phyloP scores from a whole-genome alignment of 1,140 invertebrate genomes.

The Portunus trituberculatus region DNA sequence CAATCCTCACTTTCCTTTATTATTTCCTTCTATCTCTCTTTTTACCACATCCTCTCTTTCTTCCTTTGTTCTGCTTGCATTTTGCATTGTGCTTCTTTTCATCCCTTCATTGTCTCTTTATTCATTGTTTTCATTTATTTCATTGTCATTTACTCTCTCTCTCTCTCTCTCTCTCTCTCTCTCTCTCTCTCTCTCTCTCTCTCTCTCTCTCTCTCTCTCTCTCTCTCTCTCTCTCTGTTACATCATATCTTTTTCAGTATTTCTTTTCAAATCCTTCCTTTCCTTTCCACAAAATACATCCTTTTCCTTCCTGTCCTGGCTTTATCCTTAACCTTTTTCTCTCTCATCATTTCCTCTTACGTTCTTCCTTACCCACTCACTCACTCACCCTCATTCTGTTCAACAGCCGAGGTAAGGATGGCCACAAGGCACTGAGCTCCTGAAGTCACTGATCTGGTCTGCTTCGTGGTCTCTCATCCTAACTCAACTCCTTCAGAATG shows the following conservation, averaged over 20 bases:
- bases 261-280: no score
- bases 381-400: background rate
- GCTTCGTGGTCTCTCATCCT: no score
- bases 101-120: no score
- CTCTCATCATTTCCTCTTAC: background rate
- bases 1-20: background rate
- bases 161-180: background rate
- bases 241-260: background rate
- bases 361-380: background rate
- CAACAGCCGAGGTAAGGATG: background rate
- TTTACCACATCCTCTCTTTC: background rate
- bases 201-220: background rate
- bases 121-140: no score
- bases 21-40: background rate
- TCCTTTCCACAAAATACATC: no score
- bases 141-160: background rate
- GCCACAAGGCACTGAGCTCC: background rate
- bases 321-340: no score
- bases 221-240: background rate
- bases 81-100: no score
- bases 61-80: no score
- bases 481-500: constrained; percentile 81
- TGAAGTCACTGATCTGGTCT: background rate
- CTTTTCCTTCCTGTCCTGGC: no score
- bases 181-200: background rate